Conservation (phyloP, 1,140 invertebrate species). For the Zaprionus capensis region DNA sequence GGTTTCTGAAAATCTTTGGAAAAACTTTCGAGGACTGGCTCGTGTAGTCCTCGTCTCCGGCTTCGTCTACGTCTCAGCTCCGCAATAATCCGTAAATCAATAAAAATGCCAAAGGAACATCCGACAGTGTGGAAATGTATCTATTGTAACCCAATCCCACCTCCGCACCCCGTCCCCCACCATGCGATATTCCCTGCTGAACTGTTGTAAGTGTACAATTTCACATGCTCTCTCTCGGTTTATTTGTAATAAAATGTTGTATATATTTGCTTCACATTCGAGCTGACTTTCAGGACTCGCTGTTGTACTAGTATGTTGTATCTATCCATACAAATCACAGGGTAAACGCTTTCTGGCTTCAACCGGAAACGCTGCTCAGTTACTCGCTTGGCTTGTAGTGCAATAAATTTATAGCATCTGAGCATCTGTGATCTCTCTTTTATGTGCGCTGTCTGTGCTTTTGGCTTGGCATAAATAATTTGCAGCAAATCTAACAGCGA, state of each 20-base stretch:
- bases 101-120: constrained; percentile 66
- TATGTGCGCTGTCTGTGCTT: constrained; percentile 24
- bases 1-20: constrained; percentile 21
- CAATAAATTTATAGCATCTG: constrained; percentile 60
- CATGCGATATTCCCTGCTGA: not conserved
- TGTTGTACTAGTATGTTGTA: not conserved
- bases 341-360: constrained; percentile 46
- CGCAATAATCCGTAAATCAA: constrained; percentile 74
- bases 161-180: not conserved
- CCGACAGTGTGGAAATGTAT: constrained; percentile 32
- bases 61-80: constrained; percentile 1
- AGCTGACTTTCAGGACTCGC: constrained; percentile 38
- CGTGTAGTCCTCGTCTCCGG: not conserved
- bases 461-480: constrained; percentile 67
- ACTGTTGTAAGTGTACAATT: constrained; percentile 15
- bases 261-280: constrained; percentile 45
- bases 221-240: constrained; percentile 23
- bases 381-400: constrained; percentile 23
- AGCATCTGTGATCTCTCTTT: constrained; percentile 48
- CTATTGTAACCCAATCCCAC: constrained; percentile 17
- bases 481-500: constrained; percentile 61
- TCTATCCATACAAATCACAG: constrained; percentile 43
- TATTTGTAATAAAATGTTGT: constrained; percentile 53
- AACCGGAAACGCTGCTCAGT: constrained; percentile 45
- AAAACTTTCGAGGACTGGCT: constrained; percentile 23